Evolutionary conservation across 2,113 vertebrate species (phyloP).

Genomic region (Catharus bicknelli): DNA sequence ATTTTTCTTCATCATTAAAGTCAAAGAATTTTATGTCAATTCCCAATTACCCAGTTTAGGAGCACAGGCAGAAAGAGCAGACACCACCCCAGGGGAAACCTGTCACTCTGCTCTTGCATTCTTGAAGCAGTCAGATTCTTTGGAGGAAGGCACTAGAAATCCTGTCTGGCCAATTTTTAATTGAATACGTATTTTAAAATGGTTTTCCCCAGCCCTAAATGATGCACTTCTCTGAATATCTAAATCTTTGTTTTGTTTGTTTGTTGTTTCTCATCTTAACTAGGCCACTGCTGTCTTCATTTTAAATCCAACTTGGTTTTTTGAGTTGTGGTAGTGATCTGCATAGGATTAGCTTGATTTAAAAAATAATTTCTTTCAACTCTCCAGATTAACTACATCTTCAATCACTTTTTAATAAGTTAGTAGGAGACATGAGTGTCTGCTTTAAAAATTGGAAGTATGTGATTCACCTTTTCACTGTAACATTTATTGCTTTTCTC

Average conservation of each 20-base stretch:
- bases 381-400: not conserved
- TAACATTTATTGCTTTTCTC: not conserved
- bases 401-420: not conserved
- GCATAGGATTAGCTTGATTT: not conserved
- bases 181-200: not conserved
- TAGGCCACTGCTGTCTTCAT: not conserved
- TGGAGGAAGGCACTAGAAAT: not conserved
- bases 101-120: slow-evolving; percentile 10
- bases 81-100: slow-evolving; percentile 42
- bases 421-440: not conserved
- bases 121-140: not conserved
- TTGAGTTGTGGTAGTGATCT: not conserved
- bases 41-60: slow-evolving; percentile 3
- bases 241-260: not conserved
- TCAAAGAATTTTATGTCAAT: slow-evolving; percentile 7
- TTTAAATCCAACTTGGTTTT: not conserved
- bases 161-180: slow-evolving; percentile 21
- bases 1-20: not conserved
- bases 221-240: not conserved
- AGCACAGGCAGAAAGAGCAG: slow-evolving; percentile 43
- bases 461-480: not conserved
- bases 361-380: not conserved
- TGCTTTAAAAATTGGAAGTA: not conserved
- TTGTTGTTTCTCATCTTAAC: not conserved
- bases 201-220: not conserved